Conservation (phyloP, 1,140 invertebrate genomes). For the Leptinotarsa defecta region DNA sequence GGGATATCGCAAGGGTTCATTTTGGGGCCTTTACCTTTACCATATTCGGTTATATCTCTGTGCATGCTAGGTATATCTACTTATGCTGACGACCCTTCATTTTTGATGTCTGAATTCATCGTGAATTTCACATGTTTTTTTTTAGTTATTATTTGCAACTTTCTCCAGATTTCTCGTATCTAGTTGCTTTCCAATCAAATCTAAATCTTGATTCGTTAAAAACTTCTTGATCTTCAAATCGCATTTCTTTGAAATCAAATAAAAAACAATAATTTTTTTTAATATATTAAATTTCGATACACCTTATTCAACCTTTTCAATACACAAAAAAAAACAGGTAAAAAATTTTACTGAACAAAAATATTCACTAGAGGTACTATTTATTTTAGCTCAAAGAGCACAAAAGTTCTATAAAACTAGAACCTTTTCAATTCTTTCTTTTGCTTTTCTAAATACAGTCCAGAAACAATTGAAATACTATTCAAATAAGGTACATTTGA, state of each 20-base stretch:
- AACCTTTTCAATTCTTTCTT: not conserved
- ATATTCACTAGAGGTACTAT: not conserved
- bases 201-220: not conserved
- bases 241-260: not conserved
- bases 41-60: too few species aligned
- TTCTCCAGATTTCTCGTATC: not conserved
- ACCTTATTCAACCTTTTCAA: not conserved
- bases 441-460: not conserved
- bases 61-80: too few species aligned
- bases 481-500: too few species aligned
- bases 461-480: too few species aligned
- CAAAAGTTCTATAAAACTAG: conserved; percentile 15
- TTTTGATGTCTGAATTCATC: conserved; percentile 43
- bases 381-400: not conserved
- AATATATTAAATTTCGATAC: not conserved
- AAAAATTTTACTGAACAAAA: not conserved
- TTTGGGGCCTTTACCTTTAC: too few species aligned
- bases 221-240: too few species aligned
- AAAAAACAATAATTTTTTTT: not conserved
- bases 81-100: too few species aligned
- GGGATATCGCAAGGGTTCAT: too few species aligned
- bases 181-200: not conserved
- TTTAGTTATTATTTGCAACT: not conserved
- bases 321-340: not conserved
- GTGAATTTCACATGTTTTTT: conserved; percentile 50